Base-by-base conservation (phyloP, 2,113 vertebrate genomes). In the Eudyptes chrysolophus region DNA sequence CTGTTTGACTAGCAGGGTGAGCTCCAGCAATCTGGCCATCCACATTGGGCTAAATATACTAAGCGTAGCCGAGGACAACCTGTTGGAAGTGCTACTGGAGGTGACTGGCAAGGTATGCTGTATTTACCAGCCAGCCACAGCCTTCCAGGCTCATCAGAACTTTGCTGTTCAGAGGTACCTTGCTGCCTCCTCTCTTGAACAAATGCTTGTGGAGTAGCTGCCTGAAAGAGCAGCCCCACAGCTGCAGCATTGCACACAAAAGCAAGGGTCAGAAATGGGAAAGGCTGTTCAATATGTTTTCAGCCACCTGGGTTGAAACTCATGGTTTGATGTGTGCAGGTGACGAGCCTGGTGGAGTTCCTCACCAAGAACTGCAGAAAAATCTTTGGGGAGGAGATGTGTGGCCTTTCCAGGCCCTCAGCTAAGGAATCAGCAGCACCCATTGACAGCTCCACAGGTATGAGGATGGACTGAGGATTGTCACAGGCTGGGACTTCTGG, bases 31-130 rank as follows among this genome's bases (percentile, higher is more conserved):
- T 86, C 96, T 99, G 27, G 98, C 99, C 3, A 98, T 99, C 95
- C 99, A 98, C 84, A 98, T 98, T 11, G 99, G 97, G 3, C 99
- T 99, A 90, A 99, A 98, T 16, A 97, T 99, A 95, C 98, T 99
- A 94, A 97, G 98, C 89, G 94, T 92, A 42, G 83, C 86, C 5
- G 57, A 76, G 1, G 98, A 98, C 49, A 97, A 88, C 58, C 32
- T 10, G 16, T 95, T 99, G 26, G 98, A 99, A 51, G 97, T 95
- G 62, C 97, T 96, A 88, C 96, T 89, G 51, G 97, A 98, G 93
- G 62, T 98, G 51, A 92, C 93, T 44, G 97, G 97, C 11, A 98
- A 98, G 95, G 98, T 99, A 40, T 49, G 96, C 75, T 75, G 57
- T 13, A 7, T 58, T 44, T 68, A 36, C 26, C 51, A 81, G 32